Base-by-base conservation (phyloP, 2,113 vertebrate genomes). In the Cebidichthys violaceus region DNA sequence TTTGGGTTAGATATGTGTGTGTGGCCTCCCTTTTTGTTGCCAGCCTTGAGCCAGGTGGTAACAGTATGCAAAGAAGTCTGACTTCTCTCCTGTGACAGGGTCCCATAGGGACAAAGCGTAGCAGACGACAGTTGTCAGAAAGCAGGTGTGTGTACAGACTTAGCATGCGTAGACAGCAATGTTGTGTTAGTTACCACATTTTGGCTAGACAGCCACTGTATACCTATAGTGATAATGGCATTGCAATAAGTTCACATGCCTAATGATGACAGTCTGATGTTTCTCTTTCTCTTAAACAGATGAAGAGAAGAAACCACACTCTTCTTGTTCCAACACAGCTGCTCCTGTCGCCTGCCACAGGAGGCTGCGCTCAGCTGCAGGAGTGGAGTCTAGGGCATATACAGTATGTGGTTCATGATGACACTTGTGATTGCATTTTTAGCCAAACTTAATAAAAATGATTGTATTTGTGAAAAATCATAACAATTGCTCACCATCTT, bases 381-480 rank as follows among this genome's bases (percentile, higher is more conserved):
- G 75, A 89, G 78, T 79, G 87, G 39, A 77, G 70, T 86, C 72
- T 76, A 80, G 24, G 66, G 50, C 78, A 86, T 77, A 82, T 82
- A n/a, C n/a, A n/a, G n/a, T n/a, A 68, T 75, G 79, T 67, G 80
- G 77, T 80, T 86, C 64, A 75, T 6, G 47, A 77, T 83, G 82
- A 88, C 80, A 82, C 62, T 75, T 55, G 55, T 29, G 80, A 83
- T 37, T 74, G 76, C 73, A 77, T 74, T 82, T 61, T 69, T 27
- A 65, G 76, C 70, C 41, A 78, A 75, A 73, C 50, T 54, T 70
- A 77, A 82, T 29, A 22, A 43, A 67, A 69, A 78, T 31, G 29
- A 31, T 29, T 33, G 37, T 22, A 65, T 76, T 82, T 50, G 65
- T 62, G 31, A 78, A 24, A 24, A 18, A 47, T 20, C 65, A n/a